Percentiles rank a stretch among this genome's conserved stretches.
Conservation (phyloP, 2,113 vertebrate genomes). For the Ptyas mucosa region DNA sequence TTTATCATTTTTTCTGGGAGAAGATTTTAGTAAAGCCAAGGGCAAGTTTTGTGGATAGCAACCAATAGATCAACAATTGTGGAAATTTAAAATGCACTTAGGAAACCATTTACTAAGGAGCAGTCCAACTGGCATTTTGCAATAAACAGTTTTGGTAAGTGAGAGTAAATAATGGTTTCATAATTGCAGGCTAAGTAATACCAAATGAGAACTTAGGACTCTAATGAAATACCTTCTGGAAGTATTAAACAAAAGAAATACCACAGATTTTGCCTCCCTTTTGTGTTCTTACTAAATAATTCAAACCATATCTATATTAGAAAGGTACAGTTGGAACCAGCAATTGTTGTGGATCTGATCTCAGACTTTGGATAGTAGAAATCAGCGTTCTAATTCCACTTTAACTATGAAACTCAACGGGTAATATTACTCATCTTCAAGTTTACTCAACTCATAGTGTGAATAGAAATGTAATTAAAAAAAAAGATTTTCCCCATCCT, state of each 20-base stretch:
- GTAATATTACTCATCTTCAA: background rate
- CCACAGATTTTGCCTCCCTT: background rate
- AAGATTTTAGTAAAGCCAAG: conserved; percentile 1
- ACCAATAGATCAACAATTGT: background rate
- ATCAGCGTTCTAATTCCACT: background rate
- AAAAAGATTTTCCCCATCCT: background rate
- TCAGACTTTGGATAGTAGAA: background rate
- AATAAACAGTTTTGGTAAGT: background rate
- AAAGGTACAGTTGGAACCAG: background rate
- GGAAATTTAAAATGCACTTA: conserved; percentile 18
- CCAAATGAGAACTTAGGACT: background rate
- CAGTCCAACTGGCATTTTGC: background rate
- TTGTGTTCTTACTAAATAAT: conserved; percentile 8
- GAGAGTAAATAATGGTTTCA: background rate
- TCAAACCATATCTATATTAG: background rate
- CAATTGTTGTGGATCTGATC: background rate
- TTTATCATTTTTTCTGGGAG: background rate
- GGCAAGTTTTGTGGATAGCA: conserved; percentile 6
- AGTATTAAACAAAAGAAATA: background rate
- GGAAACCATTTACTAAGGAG: background rate
- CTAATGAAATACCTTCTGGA: background rate
- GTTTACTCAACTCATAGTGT: background rate
- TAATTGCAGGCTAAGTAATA: background rate
- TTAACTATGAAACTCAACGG: background rate
- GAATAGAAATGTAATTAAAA: background rate